Evolutionary conservation across 2,888 invertebrate species (phyloP), one percentile per base, ranked within the genome.

Genomic region (Synanthedon formicaeformis): DNA sequence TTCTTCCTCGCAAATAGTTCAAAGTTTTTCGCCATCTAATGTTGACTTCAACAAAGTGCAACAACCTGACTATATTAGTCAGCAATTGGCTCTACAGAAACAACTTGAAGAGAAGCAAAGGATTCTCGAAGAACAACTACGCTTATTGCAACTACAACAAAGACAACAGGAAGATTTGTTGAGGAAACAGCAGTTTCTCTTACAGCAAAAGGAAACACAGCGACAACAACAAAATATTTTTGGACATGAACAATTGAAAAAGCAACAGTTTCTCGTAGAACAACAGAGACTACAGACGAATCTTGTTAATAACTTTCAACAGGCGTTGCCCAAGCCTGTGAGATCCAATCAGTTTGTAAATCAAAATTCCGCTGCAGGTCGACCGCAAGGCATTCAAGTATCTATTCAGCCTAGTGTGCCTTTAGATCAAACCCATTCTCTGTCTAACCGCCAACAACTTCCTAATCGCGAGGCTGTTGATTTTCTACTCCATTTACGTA

Each of bases 151-250:
- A 65, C 73, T 90, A 52, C 92, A 92, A 64, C 92, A 92, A 60
- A 84, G 89, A 53, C 92, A 93, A 63, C 93, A 93, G 67, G 92
- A 93, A 52, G 90, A 91, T 58, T 82, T 93, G 51, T 75, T 92
- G 27, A 79, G 91, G 27, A 91, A 92, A 61, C 90, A 93, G 63
- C 91, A 92, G 63, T 75, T 90, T 56, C 68, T 92, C 5, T 88
- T 84, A 4, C 81, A 82, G 61, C 84, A 88, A 60, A 82, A 88
- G 55, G 85, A 88, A 59, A 63, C 74, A 10, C 83, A 88, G 55
- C 75, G 77, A 27, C 73, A 82, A 50, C 81, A 80, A 57, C 73
- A 76, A 56, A 50, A 69, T 34, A 55, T 67, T 51, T 67, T 67
- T 55, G 69, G 73, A 55, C 75, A 75, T 55, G 71, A 75, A 52